Conservation (phyloP, 2,888 invertebrate genomes). For the Ligdia adustata region DNA sequence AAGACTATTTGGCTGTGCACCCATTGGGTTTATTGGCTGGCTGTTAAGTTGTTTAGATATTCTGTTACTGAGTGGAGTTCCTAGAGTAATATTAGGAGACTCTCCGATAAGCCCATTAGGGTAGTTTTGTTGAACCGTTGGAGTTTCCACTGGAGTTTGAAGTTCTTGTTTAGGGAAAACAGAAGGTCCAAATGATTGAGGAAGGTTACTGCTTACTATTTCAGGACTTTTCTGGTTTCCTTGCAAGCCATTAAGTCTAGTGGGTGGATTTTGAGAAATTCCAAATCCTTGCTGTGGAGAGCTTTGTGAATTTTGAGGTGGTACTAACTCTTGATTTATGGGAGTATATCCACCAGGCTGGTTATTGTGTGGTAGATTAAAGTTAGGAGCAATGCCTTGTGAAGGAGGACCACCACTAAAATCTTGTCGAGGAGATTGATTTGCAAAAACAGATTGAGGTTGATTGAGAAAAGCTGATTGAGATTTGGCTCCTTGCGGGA, state of each 20-base stretch:
- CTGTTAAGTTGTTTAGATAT: slow-evolving; percentile 25
- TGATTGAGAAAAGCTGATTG: slow-evolving; percentile 10
- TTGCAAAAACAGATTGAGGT: slow-evolving; percentile 10
- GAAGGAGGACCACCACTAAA: background rate
- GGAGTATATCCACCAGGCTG: background rate
- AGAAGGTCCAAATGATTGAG: background rate
- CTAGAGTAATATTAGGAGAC: background rate
- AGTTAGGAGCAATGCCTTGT: background rate
- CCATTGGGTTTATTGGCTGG: slow-evolving; percentile 4
- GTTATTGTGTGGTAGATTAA: slow-evolving; percentile 4
- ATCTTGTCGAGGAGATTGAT: slow-evolving; percentile 5
- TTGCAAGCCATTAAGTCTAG: background rate
- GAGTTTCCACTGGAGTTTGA: background rate
- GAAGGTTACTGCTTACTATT: background rate
- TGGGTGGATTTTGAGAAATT: background rate
- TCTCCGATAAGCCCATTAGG: background rate
- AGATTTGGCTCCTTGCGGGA: slow-evolving; percentile 16
- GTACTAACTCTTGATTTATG: background rate
- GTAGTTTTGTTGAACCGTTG: background rate
- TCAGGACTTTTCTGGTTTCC: background rate
- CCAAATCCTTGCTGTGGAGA: slow-evolving; percentile 11
- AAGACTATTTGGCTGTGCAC: slow-evolving; percentile 20
- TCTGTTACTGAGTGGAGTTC: slow-evolving; percentile 14
- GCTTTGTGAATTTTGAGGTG: slow-evolving; percentile 2
- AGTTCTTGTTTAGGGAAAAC: slow-evolving; percentile 12